Base-by-base conservation (phyloP, 1,140 invertebrate genomes). In the Mylabris phalerata region DNA sequence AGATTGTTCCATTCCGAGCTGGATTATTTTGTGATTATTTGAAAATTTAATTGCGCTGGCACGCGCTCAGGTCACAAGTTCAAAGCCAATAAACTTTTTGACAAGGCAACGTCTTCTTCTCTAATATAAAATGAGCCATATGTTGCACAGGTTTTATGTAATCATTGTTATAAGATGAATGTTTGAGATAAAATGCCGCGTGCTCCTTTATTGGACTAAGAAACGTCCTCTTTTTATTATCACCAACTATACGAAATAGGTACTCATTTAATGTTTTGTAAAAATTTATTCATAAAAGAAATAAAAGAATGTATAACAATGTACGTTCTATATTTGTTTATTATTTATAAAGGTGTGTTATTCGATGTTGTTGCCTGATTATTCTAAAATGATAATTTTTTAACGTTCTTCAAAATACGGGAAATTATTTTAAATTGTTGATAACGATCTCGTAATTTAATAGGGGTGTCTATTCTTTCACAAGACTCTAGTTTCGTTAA, bases 141-240 rank as follows among this genome's bases (percentile, higher is more conserved):
- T 61, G 62, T 61, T 60, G 55, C 59, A 44, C 56, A 55, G 56
- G 46, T 59, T 64, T 61, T 61, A 59, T 55, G 58, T 61, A 57
- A 64, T 61, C 55, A 54, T 48, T 48, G 62, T 45, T 59, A 43
- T 50, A 25, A 61, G 62, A 64, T 64, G 56, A 55, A 57, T 52
- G 55, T 64, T 64, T 61, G 50, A 55, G 62, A 64, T 64, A 61
- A 64, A 49, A 45, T 40, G 55, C 59, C 62, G 62, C 59, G 52
- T 42, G 9, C 32, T 32, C 57, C 59, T 57, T 61, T 55, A 57
- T 52, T 57, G 39, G 43, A 19, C 19, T 55, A 25, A 24, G 38
- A 47, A 55, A 43, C 3, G 46, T 57, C 55, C 38, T 52, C 51
- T 32, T 60, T 61, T 49, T 50, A 49, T 49, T 48, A 43, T 10